Conservation (phyloP, 1,140 invertebrate species). For the Cydia strobilella region DNA sequence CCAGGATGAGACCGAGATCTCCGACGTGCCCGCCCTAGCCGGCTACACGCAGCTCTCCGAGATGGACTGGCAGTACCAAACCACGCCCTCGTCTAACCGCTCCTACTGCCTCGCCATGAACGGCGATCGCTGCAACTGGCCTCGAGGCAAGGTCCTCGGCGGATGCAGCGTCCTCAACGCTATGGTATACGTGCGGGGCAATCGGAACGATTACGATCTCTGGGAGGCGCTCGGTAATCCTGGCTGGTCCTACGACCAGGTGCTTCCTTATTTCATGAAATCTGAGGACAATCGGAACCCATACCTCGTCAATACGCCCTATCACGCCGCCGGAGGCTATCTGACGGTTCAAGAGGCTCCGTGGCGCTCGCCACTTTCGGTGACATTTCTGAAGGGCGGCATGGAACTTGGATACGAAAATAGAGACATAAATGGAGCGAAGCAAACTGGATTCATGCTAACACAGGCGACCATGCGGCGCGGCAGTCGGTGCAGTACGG, state of each 20-base stretch:
- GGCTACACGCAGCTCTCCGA: slow-evolving; percentile 89
- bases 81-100: slow-evolving; percentile 87
- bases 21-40: slow-evolving; percentile 87
- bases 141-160: slow-evolving; percentile 93
- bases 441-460: slow-evolving; percentile 92
- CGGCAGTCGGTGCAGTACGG: slow-evolving; percentile 92
- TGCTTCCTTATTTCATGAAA: slow-evolving; percentile 93
- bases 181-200: slow-evolving; percentile 97
- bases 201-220: slow-evolving; percentile 93
- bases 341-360: slow-evolving; percentile 91
- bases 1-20: slow-evolving; percentile 89
- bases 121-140: slow-evolving; percentile 92
- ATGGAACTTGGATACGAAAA: slow-evolving; percentile 89
- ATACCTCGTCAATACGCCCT: slow-evolving; percentile 86
- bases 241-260: slow-evolving; percentile 94
- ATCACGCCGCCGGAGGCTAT: slow-evolving; percentile 89
- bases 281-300: slow-evolving; percentile 93
- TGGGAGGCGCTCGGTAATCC: slow-evolving; percentile 93
- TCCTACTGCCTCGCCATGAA: slow-evolving; percentile 91
- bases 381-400: slow-evolving; percentile 91
- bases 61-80: slow-evolving; percentile 96
- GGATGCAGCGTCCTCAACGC: slow-evolving; percentile 97
- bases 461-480: slow-evolving; percentile 92
- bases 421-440: slow-evolving; percentile 90
- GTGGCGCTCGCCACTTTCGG: slow-evolving; percentile 88